Percentiles rank a stretch among this genome's conserved stretches.
Evolutionary conservation across 2,113 vertebrate species (phyloP).

Genomic region (Podiceps cristatus): DNA sequence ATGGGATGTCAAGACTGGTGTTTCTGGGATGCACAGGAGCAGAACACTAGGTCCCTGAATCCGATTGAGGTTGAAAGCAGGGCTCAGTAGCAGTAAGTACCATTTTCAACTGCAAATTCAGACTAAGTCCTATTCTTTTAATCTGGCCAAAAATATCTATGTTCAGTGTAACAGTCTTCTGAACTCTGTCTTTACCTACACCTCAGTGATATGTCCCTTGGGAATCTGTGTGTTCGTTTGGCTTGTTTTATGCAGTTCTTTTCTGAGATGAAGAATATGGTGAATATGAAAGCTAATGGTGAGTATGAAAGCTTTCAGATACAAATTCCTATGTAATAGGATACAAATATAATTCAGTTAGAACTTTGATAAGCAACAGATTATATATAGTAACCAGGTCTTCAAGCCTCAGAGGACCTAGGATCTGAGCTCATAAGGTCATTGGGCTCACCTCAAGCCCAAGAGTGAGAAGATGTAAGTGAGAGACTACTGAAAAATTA

Average conservation of each 20-base stretch:
- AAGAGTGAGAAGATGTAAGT: not conserved
- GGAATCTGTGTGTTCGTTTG: not conserved
- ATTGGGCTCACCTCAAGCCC: not conserved
- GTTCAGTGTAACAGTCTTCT: not conserved
- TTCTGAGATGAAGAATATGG: not conserved
- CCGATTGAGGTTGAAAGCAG: not conserved
- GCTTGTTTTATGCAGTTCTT: not conserved
- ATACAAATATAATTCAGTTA: not conserved
- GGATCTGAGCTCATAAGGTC: not conserved
- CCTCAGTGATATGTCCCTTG: not conserved
- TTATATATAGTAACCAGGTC: not conserved
- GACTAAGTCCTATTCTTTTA: accelerated
- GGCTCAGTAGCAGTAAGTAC: not conserved
- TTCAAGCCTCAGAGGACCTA: not conserved
- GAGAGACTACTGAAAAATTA: not conserved
- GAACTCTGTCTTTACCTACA: not conserved
- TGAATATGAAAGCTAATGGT: not conserved
- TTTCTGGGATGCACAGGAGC: not conserved
- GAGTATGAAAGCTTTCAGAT: not conserved
- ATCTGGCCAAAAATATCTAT: not conserved
- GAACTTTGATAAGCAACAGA: not conserved
- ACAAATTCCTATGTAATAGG: not conserved
- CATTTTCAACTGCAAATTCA: not conserved
- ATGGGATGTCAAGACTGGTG: not conserved
- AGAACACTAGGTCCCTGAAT: not conserved